phyloP scores from a whole-genome alignment of 2,888 invertebrate species.

The Liodrosophila aerea region DNA sequence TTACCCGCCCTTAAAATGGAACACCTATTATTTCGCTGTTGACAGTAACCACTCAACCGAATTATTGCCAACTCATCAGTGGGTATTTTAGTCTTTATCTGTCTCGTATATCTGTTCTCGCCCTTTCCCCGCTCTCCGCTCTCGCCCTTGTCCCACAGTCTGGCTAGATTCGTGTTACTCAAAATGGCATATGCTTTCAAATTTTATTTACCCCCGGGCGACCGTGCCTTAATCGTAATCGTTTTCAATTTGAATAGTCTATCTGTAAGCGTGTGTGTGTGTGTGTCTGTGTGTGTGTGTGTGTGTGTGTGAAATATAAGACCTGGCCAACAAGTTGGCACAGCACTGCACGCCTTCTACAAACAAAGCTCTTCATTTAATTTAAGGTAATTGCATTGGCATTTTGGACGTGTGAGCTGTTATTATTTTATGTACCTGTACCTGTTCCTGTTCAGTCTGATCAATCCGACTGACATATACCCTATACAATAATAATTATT shows the following conservation, averaged over 20 bases:
- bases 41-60: constrained; percentile 74
- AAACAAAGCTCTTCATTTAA: background rate
- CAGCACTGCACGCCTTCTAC: background rate
- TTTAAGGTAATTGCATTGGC: too few relatives aligned
- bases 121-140: constrained; percentile 32
- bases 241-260: constrained; percentile 44
- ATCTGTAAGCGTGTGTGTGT: background rate
- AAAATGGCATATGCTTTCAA: constrained; percentile 62
- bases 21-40: constrained; percentile 75
- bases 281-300: too few relatives aligned
- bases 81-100: constrained; percentile 68
- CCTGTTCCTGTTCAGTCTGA: too few relatives aligned
- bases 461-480: too few relatives aligned
- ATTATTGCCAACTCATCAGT: constrained; percentile 75
- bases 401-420: too few relatives aligned
- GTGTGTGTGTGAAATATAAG: background rate
- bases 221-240: constrained; percentile 45
- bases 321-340: constrained; percentile 11
- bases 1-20: constrained; percentile 53
- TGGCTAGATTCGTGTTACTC: constrained; percentile 26
- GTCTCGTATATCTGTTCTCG: constrained; percentile 29
- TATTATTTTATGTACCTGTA: too few relatives aligned
- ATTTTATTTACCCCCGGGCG: constrained; percentile 48
- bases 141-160: constrained; percentile 3
- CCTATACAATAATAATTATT: too few relatives aligned